Conservation (phyloP, 2,888 invertebrate species). For the Caenorhabditis sp. region DNA sequence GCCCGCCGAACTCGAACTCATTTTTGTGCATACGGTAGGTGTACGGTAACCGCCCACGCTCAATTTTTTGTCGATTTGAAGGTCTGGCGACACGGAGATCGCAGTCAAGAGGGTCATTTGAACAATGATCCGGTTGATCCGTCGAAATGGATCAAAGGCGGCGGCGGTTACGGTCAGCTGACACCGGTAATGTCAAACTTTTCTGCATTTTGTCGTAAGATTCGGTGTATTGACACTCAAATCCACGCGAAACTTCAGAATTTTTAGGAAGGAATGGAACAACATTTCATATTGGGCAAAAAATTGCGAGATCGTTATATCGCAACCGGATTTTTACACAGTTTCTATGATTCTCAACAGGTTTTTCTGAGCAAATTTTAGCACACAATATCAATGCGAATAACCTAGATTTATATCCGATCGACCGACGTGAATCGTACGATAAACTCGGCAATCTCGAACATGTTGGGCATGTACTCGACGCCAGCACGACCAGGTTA, state of each 20-base stretch:
- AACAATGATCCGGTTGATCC: slow-evolving; percentile 40
- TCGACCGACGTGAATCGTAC: slow-evolving; percentile 92
- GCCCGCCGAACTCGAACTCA: slow-evolving; percentile 13
- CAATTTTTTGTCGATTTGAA: no score
- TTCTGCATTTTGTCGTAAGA: not conserved
- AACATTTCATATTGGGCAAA: slow-evolving; percentile 29
- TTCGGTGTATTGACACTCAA: not conserved
- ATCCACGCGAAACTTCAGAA: not conserved
- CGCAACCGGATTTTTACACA: slow-evolving; percentile 22
- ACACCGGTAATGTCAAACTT: slow-evolving; percentile 37
- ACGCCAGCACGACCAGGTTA: slow-evolving; percentile 32
- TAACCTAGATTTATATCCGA: slow-evolving; percentile 82
- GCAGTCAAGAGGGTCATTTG: slow-evolving; percentile 30
- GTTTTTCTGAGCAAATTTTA: not conserved
- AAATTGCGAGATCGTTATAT: slow-evolving; percentile 29
- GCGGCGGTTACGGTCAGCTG: slow-evolving; percentile 42
- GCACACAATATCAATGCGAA: no score
- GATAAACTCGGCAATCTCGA: slow-evolving; percentile 81
- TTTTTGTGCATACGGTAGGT: slow-evolving; percentile 46
- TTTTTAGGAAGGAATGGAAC: slow-evolving; percentile 43
- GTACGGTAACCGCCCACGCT: no score
- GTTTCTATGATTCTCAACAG: slow-evolving; percentile 42
- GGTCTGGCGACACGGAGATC: slow-evolving; percentile 47
- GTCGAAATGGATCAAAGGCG: slow-evolving; percentile 37
- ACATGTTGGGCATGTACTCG: slow-evolving; percentile 64